Evolutionary conservation across 2,797 vertebrate genomes (phyloP), one percentile per base, ranked within the genome.

Genomic region (Tenualosa thibaudeaui): DNA sequence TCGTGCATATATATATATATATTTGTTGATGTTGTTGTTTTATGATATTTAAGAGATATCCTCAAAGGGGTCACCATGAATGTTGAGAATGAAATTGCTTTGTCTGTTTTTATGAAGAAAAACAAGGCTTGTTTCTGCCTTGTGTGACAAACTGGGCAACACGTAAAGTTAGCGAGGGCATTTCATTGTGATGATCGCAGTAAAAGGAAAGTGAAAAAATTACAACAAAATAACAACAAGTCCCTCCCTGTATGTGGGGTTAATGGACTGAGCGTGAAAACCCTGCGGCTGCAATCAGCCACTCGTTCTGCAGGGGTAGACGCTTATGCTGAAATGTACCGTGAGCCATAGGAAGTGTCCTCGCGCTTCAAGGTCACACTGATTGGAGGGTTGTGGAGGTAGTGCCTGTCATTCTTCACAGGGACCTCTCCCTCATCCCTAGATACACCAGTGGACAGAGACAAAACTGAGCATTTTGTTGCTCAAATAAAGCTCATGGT

Each of bases 251-350:
- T 78, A 78, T 22, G 71, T 40, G 5, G 71, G 71, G 40, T 78
- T 78, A 78, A 78, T 46, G 71, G 71, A 78, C 37, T 78, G 71
- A 78, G 71, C 71, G 71, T 46, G 71, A 78, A 40, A 46, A 46
- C 15, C 71, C 71, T 22, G 71, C 71, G 71, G 71, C 71, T 40
- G 71, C 71, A 78, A 78, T 78, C 71, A 78, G 71, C 71, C 40
- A 2, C 12, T 19, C 40, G 37, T 78, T 78, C 71, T 78, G 71
- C 71, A 46, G 71, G 71, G 71, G 46, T 40, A 75, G 71, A 78
- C 71, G 7, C 71, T 22, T 0, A 40, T 22, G 40, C 71, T 43
- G 71, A 43, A 78, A 78, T 43, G 37, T 43, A 43, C 37, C 71
- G 7, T 22, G 71, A 43, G 43, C 17, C 71, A 78, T 17, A 78